Percentiles rank a stretch among this genome's conserved stretches.
Conservation (phyloP, 2,113 vertebrate genomes). For the Pluvianellus socialis region DNA sequence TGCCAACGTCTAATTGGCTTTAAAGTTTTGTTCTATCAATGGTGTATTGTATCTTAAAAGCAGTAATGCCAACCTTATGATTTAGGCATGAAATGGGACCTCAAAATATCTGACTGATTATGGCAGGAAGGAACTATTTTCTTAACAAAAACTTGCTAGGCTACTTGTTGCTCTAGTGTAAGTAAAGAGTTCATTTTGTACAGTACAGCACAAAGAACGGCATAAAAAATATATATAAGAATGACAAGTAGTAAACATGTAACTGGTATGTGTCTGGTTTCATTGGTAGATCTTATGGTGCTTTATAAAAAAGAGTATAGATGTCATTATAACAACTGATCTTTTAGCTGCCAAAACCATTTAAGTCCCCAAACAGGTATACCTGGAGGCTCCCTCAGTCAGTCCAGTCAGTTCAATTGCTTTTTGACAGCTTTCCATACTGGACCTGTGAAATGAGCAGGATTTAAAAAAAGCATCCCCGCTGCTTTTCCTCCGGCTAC, state of each 20-base stretch:
- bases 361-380: not conserved
- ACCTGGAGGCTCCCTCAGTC: not conserved
- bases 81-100: slow-evolving; percentile 41
- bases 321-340: not conserved
- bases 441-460: not conserved
- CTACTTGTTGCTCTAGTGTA: not conserved
- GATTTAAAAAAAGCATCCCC: not conserved
- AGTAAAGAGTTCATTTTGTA: slow-evolving; percentile 14
- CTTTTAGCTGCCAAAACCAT: not conserved
- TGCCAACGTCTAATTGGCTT: slow-evolving; percentile 76
- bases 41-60: slow-evolving; percentile 68
- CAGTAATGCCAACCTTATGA: slow-evolving; percentile 71
- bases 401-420: not conserved
- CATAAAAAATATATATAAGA: not conserved
- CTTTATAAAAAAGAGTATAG: not conserved
- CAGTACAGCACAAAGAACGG: not conserved
- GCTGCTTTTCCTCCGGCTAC: not conserved
- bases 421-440: not conserved
- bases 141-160: slow-evolving; percentile 50
- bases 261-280: not conserved
- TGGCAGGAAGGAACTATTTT: slow-evolving; percentile 1
- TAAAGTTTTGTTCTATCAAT: slow-evolving; percentile 75
- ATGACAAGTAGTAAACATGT: not conserved
- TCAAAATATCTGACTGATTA: slow-evolving; percentile 43
- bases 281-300: not conserved